Percentiles rank a stretch among this genome's conserved stretches.
phyloP scores from a whole-genome alignment of 2,797 vertebrate genomes.

The Bradypodion pumilum region DNA sequence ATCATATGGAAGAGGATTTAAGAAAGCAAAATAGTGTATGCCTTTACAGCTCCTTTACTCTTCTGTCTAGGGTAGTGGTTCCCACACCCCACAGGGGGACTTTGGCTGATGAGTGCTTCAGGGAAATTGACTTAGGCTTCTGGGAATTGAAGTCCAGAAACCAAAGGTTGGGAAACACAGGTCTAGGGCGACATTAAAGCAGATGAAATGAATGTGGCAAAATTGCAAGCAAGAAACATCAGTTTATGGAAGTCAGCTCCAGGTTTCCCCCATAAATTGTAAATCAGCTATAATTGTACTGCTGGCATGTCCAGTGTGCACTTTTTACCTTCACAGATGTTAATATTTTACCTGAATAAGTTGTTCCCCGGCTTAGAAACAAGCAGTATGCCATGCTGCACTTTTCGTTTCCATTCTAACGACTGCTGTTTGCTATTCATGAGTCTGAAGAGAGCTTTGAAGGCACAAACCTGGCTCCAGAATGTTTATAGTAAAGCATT shows the following conservation, averaged over 20 bases:
- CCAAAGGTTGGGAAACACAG: no score
- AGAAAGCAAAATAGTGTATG: no score
- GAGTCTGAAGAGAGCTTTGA: not conserved
- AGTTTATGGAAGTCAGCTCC: not conserved
- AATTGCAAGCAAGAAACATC: rapidly evolving
- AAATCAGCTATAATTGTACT: not conserved
- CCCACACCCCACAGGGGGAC: no score
- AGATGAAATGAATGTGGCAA: not conserved
- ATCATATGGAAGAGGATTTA: not conserved
- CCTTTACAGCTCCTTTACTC: not conserved
- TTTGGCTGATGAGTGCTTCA: no score
- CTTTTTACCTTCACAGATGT: not conserved
- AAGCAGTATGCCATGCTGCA: not conserved
- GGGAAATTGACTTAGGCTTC: no score
- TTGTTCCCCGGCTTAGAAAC: not conserved
- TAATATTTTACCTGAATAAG: conserved; percentile 1
- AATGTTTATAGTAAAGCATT: conserved; percentile 21
- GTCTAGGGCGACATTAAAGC: no score
- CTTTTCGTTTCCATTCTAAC: not conserved
- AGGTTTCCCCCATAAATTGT: not conserved
- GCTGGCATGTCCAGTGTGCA: not conserved
- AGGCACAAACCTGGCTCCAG: not conserved
- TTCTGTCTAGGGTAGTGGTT: not conserved
- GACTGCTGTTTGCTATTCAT: conserved; percentile 2
- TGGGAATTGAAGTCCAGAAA: no score